Evolutionary conservation across 2,797 vertebrate species (phyloP), one percentile per base, ranked within the genome.

Genomic region (Arrhamphus sclerolepis): DNA sequence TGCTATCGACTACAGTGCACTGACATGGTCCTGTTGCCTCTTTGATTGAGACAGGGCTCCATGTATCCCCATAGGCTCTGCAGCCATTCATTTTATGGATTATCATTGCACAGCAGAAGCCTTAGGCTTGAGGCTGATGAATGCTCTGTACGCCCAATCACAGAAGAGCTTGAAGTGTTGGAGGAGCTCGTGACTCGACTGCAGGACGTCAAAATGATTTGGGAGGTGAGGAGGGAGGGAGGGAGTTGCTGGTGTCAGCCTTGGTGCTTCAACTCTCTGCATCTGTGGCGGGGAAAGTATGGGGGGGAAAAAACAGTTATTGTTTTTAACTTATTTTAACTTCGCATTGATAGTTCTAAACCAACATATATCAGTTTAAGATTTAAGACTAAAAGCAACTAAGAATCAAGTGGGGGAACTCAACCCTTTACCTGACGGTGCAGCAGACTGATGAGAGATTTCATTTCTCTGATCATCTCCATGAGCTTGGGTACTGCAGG

Each of bases 91-190:
- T 65, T 65, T 62, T 49, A 19, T 13, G 42, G 42, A 60, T 69
- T 52, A 84, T 89, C 76, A 87, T 77, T 88, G 87, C 13, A 56
- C 79, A 50, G 79, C 78, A 31, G 84, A 64, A 19, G 70, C 85
- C 78, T 90, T 93, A 72, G 91, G 83, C 68, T 92, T 94, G 55
- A 93, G 88, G 76, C 86, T 92, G 56, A 93, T 73, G 48, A 94
- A 92, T 9, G 92, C 92, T 75, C 93, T 87, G 42, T 90, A 88
- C 0, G 93, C 92, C 93, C 93, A 94, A 41, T 94, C 92, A 40
- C 92, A 93, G 82, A 91, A 94, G 62, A 93, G 92, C 65, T 89
- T 89, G 80, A 94, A 93, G 84, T 92, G 91, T 66, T 92, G 90
- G 17, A 94, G 91, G 26, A 94, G 90, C 81, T 93, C 93, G 1